A percentile compares a stretch with the other conserved stretches of the same genome.
Evolutionary conservation across 2,888 invertebrate species (phyloP).

Genomic region (Rhingia rostrata): DNA sequence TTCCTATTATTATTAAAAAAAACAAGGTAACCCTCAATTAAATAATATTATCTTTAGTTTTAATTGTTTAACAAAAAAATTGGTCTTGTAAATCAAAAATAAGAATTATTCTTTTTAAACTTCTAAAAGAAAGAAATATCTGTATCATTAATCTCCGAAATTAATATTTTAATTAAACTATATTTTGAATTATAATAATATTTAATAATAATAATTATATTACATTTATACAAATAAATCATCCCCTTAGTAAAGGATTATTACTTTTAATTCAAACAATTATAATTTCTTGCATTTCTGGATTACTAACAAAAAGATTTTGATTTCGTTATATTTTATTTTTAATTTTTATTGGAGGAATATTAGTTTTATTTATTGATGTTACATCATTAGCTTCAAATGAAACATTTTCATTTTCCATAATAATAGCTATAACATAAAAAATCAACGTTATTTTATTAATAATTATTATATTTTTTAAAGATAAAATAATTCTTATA

Average conservation of each 20-base stretch:
- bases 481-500: conserved; percentile 81
- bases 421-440: conserved; percentile 79
- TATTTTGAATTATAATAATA: conserved; percentile 83
- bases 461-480: conserved; percentile 75
- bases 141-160: conserved; percentile 88
- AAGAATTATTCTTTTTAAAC: conserved; percentile 87
- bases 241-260: conserved; percentile 85
- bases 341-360: conserved; percentile 86
- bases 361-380: conserved; percentile 87
- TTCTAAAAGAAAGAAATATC: conserved; percentile 85
- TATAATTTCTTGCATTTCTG: conserved; percentile 83
- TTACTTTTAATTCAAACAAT: conserved; percentile 84
- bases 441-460: conserved; percentile 77
- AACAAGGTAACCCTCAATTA: too few relatives aligned
- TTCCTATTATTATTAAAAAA: too few relatives aligned
- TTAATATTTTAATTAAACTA: conserved; percentile 88
- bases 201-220: conserved; percentile 80
- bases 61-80: too few relatives aligned
- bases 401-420: conserved; percentile 84
- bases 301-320: conserved; percentile 84
- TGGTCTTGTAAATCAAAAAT: too few relatives aligned
- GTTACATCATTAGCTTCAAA: conserved; percentile 86
- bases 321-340: conserved; percentile 87
- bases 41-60: too few relatives aligned
- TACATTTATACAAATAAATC: conserved; percentile 82